Percentiles rank a stretch among this genome's conserved stretches.
These are phyloP conservation scores for Plectropomus leopardus DNA, from an alignment of 2,113 vertebrate genomes.

Conservation along the genomic window DNA sequence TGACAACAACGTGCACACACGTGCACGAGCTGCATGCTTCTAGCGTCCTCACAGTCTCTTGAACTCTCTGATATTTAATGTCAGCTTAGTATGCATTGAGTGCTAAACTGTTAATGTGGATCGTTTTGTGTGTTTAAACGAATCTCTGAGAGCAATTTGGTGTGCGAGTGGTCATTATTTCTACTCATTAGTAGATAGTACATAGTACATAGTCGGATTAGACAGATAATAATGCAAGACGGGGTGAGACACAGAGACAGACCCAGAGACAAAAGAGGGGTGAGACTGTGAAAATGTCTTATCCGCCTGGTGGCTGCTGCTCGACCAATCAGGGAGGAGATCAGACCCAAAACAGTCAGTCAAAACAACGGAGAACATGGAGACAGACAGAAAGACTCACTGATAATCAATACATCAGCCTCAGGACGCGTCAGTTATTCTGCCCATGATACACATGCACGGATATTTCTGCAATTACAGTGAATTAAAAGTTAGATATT, in stretches of 20 bases:
- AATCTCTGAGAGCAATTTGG: constrained; percentile 30
- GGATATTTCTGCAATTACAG: too few species aligned
- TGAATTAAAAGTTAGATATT: too few species aligned
- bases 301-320: neutral
- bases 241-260: neutral
- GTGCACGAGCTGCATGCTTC: neutral
- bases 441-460: neutral
- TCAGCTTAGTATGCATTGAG: neutral
- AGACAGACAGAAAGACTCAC: neutral
- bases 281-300: neutral
- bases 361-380: neutral
- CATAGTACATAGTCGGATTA: constrained; percentile 40
- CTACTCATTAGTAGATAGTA: constrained; percentile 49
- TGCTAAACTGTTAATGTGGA: constrained; percentile 37
- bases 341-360: constrained; percentile 2
- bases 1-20: neutral
- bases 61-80: constrained; percentile 3
- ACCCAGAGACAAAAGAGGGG: neutral
- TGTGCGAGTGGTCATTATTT: constrained; percentile 39
- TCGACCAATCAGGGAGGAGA: constrained; percentile 8
- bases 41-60: neutral
- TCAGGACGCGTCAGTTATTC: neutral
- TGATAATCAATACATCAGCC: neutral
- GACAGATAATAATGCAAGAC: constrained; percentile 26
- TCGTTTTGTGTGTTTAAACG: constrained; percentile 14